These are phyloP conservation scores for Gorsachius magnificus DNA, from an alignment of 2,797 vertebrate species.

Conservation along the genomic window DNA sequence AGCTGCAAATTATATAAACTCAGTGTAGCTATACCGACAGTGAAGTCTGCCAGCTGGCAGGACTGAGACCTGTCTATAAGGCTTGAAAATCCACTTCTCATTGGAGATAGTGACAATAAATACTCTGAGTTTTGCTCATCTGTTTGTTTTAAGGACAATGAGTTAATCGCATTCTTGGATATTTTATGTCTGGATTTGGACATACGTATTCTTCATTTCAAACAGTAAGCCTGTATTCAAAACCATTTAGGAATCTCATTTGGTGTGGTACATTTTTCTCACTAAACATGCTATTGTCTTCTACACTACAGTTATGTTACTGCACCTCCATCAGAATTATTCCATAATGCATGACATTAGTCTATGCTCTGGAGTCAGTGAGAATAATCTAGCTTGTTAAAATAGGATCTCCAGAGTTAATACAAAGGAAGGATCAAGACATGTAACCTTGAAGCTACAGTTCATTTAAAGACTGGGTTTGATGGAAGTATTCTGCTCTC, in stretches of 20 bases:
- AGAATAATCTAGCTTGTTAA: not conserved
- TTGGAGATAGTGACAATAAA: not conserved
- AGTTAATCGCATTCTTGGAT: not conserved
- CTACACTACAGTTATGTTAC: not conserved
- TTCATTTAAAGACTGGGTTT: not conserved
- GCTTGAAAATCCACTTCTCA: not conserved
- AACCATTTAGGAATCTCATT: not conserved
- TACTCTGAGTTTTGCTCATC: not conserved
- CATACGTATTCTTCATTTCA: not conserved
- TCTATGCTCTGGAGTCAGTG: not conserved
- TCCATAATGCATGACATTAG: not conserved
- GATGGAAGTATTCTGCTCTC: not conserved
- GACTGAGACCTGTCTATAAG: not conserved
- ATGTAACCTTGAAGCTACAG: not conserved
- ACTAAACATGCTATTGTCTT: not conserved
- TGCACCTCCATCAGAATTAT: not conserved
- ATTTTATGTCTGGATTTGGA: not conserved
- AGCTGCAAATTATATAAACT: not conserved
- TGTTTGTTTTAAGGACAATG: not conserved
- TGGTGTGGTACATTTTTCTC: not conserved
- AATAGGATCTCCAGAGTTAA: not conserved
- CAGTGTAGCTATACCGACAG: not conserved
- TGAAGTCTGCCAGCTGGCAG: not conserved
- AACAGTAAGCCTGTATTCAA: not conserved
- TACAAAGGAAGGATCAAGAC: not conserved